Percentiles rank a stretch among this genome's conserved stretches.
These are phyloP conservation scores for Cheilinus undulatus DNA, from an alignment of 2,113 vertebrate species.

Conservation along the genomic window DNA sequence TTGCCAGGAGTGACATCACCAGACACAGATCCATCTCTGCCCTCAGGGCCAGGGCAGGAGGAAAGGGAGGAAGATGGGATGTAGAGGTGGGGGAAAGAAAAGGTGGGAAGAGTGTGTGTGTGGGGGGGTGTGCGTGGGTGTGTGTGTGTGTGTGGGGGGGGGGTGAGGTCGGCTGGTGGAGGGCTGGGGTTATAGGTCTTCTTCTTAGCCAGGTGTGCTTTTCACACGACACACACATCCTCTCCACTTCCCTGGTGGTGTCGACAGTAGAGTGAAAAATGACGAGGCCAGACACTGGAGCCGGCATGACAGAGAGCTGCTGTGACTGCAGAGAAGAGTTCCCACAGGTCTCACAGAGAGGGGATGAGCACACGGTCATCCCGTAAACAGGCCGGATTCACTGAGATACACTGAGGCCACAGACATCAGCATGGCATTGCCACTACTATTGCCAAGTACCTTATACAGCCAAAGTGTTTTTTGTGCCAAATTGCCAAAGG, in stretches of 20 bases:
- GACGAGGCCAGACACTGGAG: slow-evolving; percentile 72
- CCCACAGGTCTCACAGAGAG: slow-evolving; percentile 57
- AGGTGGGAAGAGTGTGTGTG: background rate
- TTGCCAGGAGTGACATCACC: slow-evolving; percentile 77
- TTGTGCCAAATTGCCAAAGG: no score
- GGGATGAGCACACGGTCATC: slow-evolving; percentile 16
- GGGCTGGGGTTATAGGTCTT: slow-evolving; percentile 61
- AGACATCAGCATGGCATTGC: no score
- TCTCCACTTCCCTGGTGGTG: slow-evolving; percentile 48
- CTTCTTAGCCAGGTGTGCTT: slow-evolving; percentile 75
- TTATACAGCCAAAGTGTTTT: background rate
- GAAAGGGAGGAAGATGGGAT: slow-evolving; percentile 51
- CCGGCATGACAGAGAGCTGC: slow-evolving; percentile 61
- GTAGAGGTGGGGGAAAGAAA: slow-evolving; percentile 42
- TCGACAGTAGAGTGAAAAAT: slow-evolving; percentile 68
- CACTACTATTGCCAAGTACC: no score
- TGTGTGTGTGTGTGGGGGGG: slow-evolving; percentile 9
- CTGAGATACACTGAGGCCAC: no score
- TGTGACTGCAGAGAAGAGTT: slow-evolving; percentile 47
- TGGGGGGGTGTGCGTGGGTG: slow-evolving; percentile 8
- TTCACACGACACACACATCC: slow-evolving; percentile 57
- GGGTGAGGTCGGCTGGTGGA: slow-evolving; percentile 42
- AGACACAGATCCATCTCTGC: slow-evolving; percentile 72
- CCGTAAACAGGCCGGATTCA: background rate
- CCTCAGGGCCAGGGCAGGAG: slow-evolving; percentile 39